Conservation (phyloP, 2,113 vertebrate species). For the Scortum barcoo region DNA sequence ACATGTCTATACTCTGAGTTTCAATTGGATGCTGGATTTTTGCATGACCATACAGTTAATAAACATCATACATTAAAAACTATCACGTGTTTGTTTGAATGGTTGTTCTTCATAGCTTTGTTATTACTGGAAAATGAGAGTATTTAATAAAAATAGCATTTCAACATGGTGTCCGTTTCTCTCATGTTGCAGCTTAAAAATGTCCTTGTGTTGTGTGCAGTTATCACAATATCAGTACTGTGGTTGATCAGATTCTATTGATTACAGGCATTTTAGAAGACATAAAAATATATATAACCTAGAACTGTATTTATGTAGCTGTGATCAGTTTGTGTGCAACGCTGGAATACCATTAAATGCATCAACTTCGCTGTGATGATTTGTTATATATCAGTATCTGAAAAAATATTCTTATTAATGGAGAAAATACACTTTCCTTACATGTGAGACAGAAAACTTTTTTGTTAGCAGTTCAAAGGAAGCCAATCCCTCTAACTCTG, state of each 20-base stretch:
- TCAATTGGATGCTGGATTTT: constrained; percentile 99
- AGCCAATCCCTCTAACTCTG: background rate
- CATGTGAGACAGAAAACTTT: too few species aligned
- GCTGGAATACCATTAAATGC: background rate
- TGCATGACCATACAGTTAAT: constrained; percentile 98
- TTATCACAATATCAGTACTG: background rate
- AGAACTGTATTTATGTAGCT: background rate
- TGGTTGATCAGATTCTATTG: background rate
- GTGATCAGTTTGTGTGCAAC: background rate
- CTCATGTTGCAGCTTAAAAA: background rate
- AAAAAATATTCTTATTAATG: too few species aligned
- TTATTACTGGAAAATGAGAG: constrained; percentile 91
- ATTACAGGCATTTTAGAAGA: background rate
- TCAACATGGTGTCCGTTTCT: constrained; percentile 53
- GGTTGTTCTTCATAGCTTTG: constrained; percentile 94
- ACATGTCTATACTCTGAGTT: constrained; percentile 92
- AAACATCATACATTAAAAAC: constrained; percentile 88
- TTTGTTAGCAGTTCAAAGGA: too few species aligned
- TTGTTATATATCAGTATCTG: background rate
- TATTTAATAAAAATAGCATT: constrained; percentile 94
- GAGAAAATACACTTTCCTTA: too few species aligned
- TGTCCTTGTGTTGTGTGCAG: background rate
- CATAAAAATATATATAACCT: background rate
- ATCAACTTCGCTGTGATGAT: background rate
- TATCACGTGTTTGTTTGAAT: constrained; percentile 89